Base-by-base conservation (phyloP, 1,140 invertebrate species). In the Trinorchestia longiramus region DNA sequence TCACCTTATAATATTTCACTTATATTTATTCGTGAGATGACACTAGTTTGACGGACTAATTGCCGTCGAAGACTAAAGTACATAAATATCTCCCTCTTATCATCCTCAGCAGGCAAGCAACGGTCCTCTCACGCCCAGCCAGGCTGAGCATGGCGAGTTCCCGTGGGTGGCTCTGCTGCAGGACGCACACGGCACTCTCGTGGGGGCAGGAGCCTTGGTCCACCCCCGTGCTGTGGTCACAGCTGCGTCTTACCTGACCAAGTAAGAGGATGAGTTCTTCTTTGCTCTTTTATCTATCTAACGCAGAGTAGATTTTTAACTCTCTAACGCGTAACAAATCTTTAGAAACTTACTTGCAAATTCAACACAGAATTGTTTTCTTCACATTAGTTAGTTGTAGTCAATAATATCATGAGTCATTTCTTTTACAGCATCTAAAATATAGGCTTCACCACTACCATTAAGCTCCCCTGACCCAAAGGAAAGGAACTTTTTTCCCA, bases 121-220 rank as follows among this genome's bases (percentile, higher is more conserved):
- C 11, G 88, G 15, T 36, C 92, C 92, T 15, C 92, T 94, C 43
- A 45, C 92, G 8, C 43, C 92, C 43, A 40, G 40, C 92, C 92
- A 94, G 92, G 41, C 92, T 15, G 41, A 94, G 92, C 44, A 6
- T 40, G 92, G 92, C 15, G 92, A 94, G 92, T 11, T 94, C 6
- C 92, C 92, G 43, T 94, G 92, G 92, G 92, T 94, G 92, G 92
- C 44, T 4, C 92, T 94, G 92, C 92, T 94, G 92, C 92, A 94
- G 44, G 44, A 45, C 92, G 3, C 43, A 11, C 43, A 23, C 43
- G 92, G 44, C 6, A n/a, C 43, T 1, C 36, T 94, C 3, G 11
- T 94, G 92, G 92, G 92, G 43, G 92, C 92, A 4, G 92, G 92
- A 19, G 92, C 92, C 44, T n/a, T 94, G 41, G 36, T 94, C 6